These are phyloP conservation scores for Buathra laborator DNA, from an alignment of 2,888 invertebrate species.

Conservation along the genomic window DNA sequence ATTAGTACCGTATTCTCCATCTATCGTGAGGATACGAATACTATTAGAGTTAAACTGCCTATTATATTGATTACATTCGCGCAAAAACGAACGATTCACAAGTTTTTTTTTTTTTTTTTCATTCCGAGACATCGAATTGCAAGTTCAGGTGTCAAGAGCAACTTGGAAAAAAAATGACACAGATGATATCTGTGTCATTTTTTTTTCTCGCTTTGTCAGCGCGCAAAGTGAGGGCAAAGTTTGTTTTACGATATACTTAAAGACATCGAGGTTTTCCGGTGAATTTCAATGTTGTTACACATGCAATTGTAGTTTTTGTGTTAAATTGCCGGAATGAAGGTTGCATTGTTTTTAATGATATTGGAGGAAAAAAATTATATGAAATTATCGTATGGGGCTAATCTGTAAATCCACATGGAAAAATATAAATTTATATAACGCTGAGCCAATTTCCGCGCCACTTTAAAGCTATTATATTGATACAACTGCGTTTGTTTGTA, in stretches of 20 bases:
- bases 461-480: too few relatives aligned
- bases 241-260: background rate
- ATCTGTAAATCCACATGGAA: too few relatives aligned
- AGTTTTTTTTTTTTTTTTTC: background rate
- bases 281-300: background rate
- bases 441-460: too few relatives aligned
- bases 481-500: too few relatives aligned
- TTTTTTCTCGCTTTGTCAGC: background rate
- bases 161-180: too few relatives aligned
- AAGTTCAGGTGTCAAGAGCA: slow-evolving; percentile 9
- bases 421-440: too few relatives aligned
- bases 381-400: too few relatives aligned
- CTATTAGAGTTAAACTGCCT: background rate
- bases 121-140: background rate
- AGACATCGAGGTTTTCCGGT: background rate
- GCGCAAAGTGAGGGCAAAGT: slow-evolving; percentile 1
- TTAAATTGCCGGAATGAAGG: too few relatives aligned
- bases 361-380: too few relatives aligned
- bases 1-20: background rate
- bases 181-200: background rate
- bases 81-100: background rate
- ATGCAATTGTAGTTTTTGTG: too few relatives aligned
- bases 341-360: too few relatives aligned
- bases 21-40: background rate
- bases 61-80: background rate